These are phyloP conservation scores for Paedocypris sp. DNA, from an alignment of 2,113 vertebrate species.

Conservation along the genomic window DNA sequence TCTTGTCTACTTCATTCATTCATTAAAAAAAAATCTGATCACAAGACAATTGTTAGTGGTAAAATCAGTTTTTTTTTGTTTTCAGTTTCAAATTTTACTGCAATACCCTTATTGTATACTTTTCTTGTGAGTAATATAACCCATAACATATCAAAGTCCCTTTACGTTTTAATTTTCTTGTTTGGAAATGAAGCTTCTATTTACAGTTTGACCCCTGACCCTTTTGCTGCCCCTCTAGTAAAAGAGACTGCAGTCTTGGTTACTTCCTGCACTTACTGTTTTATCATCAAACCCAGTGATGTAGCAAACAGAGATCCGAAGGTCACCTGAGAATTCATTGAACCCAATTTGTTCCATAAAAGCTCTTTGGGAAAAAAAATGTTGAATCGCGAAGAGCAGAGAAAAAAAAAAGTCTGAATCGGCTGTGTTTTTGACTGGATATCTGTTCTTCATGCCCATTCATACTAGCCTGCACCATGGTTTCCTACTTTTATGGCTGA, in stretches of 20 bases:
- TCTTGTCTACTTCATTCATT: no score
- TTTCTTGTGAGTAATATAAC: no score
- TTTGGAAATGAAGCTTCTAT: not conserved
- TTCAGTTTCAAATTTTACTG: no score
- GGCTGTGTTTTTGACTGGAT: no score
- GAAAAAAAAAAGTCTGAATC: no score
- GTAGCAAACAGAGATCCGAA: not conserved
- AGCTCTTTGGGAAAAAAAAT: conserved; percentile 2
- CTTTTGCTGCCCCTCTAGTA: conserved; percentile 2
- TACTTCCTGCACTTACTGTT: not conserved
- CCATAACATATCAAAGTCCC: not conserved
- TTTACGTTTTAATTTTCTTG: not conserved
- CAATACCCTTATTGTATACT: no score
- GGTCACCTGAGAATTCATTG: conserved; percentile 7
- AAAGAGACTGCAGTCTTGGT: not conserved
- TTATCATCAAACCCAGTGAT: not conserved
- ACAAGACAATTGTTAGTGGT: no score
- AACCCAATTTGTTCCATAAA: conserved; percentile 5
- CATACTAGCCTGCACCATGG: conserved; percentile 40
- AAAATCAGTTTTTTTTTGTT: no score
- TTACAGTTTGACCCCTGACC: not conserved
- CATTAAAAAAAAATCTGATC: no score
- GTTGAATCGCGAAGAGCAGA: not conserved
- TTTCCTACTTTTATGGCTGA: conserved; percentile 3
- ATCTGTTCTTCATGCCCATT: conserved; percentile 47